Evolutionary conservation across 2,888 invertebrate genomes (phyloP).

Genomic region (Leptogaster cylindrica): DNA sequence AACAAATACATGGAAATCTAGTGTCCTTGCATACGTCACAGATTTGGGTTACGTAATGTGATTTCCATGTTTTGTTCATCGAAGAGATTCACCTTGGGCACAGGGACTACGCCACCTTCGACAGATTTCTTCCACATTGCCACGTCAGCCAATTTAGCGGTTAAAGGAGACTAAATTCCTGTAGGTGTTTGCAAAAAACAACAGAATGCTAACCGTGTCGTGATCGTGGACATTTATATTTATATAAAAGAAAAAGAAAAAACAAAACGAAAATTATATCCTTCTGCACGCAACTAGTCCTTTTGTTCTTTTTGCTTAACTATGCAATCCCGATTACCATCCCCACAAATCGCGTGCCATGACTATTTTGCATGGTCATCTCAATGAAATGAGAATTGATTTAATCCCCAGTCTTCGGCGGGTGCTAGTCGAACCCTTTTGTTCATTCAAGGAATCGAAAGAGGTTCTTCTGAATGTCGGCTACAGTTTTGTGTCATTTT

Average conservation of each 20-base stretch:
- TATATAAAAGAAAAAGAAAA: neutral
- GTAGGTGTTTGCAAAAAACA: too few relatives aligned
- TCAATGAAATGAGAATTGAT: constrained; percentile 36
- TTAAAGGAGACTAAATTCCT: neutral
- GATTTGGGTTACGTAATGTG: neutral
- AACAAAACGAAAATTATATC: constrained; percentile 16
- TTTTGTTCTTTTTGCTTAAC: neutral
- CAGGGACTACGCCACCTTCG: constrained; percentile 10
- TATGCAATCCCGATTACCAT: constrained; percentile 8
- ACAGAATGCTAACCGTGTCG: constrained; percentile 21
- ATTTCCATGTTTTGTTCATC: neutral
- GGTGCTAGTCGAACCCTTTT: constrained; percentile 6
- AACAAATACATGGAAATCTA: neutral
- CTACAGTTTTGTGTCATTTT: constrained; percentile 9
- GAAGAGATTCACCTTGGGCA: constrained; percentile 26
- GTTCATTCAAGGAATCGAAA: neutral
- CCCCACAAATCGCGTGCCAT: constrained; percentile 11
- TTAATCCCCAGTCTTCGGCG: too few relatives aligned
- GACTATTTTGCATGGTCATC: constrained; percentile 18
- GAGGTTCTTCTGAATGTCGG: constrained; percentile 6
- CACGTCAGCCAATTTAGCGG: neutral
- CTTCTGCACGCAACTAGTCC: constrained; percentile 19
- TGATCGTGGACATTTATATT: constrained; percentile 5
- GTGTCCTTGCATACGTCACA: constrained; percentile 12
- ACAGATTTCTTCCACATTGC: neutral